Percentiles rank a stretch among this genome's conserved stretches.
Evolutionary conservation across 2,113 vertebrate genomes (phyloP).

Genomic region (Climacteris rufus): DNA sequence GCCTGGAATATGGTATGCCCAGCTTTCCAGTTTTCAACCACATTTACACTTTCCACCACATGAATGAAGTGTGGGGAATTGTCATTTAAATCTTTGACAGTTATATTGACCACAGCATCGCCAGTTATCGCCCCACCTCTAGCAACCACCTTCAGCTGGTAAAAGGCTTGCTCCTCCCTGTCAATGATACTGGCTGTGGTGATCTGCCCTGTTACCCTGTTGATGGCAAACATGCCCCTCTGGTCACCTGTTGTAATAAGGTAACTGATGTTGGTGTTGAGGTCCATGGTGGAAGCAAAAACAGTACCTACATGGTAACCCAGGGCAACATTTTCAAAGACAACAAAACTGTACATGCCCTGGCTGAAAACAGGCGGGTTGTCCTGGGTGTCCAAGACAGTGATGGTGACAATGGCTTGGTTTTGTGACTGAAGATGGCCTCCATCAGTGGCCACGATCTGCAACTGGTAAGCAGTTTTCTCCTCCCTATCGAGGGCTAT

Average conservation of each 20-base stretch:
- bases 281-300: conserved; percentile 87
- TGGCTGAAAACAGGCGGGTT: conserved; percentile 92
- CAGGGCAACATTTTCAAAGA: conserved; percentile 90
- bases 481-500: conserved; percentile 91
- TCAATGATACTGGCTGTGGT: conserved; percentile 85
- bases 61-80: conserved; percentile 91
- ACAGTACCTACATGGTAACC: conserved; percentile 89
- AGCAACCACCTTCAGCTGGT: conserved; percentile 91
- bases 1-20: conserved; percentile 94
- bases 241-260: conserved; percentile 93
- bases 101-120: conserved; percentile 89
- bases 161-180: conserved; percentile 90
- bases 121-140: conserved; percentile 89
- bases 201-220: conserved; percentile 81
- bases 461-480: conserved; percentile 90
- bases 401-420: conserved; percentile 92
- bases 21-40: conserved; percentile 93
- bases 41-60: conserved; percentile 85
- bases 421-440: conserved; percentile 83
- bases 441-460: conserved; percentile 89
- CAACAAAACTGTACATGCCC: conserved; percentile 89
- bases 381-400: conserved; percentile 93
- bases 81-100: conserved; percentile 94
- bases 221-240: conserved; percentile 84
- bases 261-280: conserved; percentile 94